Conservation (phyloP, 2,797 vertebrate species). For the Alca torda region DNA sequence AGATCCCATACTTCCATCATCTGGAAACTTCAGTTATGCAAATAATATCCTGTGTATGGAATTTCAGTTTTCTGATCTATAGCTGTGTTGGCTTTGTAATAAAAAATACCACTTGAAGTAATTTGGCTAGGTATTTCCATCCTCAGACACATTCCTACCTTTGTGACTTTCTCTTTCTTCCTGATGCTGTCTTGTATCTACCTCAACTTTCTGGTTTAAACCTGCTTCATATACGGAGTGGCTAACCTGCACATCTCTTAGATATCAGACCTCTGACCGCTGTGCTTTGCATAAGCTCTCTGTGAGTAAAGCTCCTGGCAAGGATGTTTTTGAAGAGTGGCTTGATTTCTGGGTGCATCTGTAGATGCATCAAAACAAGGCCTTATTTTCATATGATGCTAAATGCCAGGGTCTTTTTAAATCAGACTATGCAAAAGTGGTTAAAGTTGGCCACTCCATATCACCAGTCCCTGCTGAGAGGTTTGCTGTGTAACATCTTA, state of each 20-base stretch:
- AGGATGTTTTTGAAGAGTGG: neutral
- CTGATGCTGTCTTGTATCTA: neutral
- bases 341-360: neutral
- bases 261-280: neutral
- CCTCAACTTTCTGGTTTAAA: neutral
- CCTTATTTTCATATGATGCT: neutral
- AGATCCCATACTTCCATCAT: neutral
- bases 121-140: neutral
- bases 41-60: neutral
- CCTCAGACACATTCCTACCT: neutral
- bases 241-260: constrained; percentile 9
- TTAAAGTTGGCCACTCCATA: neutral
- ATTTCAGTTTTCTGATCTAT: neutral
- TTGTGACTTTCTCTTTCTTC: neutral
- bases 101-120: neutral
- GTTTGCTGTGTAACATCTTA: neutral
- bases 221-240: constrained; percentile 1
- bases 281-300: neutral
- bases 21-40: neutral
- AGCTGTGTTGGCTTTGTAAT: neutral
- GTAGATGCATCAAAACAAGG: neutral
- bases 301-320: neutral
- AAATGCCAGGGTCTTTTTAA: neutral
- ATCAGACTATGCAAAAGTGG: neutral
- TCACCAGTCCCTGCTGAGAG: neutral